A percentile compares a stretch with the other conserved stretches of the same genome.
Conservation (phyloP, 1,140 invertebrate species). For the Sitophilus oryzae region DNA sequence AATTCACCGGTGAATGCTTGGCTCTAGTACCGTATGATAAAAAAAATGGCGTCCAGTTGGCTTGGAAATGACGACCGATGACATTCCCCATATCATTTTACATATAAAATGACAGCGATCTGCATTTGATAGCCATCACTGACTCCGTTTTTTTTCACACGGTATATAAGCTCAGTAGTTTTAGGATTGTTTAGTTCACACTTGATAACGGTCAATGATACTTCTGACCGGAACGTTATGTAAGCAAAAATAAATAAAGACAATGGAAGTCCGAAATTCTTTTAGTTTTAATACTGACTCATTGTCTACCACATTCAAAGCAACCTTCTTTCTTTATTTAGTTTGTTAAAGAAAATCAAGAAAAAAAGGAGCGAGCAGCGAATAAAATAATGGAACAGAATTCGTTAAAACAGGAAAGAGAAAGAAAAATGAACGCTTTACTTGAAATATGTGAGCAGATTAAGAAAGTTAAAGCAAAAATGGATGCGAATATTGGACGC, state of each 20-base stretch:
- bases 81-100: too few species aligned
- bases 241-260: too few species aligned
- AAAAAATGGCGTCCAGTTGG: background rate
- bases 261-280: too few species aligned
- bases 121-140: too few species aligned
- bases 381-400: constrained; percentile 19
- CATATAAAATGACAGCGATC: too few species aligned
- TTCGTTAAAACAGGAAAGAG: constrained; percentile 10
- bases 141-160: background rate
- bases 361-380: constrained; percentile 22
- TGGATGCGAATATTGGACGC: constrained; percentile 19
- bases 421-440: constrained; percentile 10
- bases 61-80: too few species aligned
- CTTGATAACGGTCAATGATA: too few species aligned
- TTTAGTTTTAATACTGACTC: too few species aligned
- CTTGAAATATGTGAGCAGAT: constrained; percentile 12
- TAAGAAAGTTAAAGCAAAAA: constrained; percentile 8
- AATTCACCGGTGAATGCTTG: too few species aligned
- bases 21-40: background rate
- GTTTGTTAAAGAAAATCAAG: constrained; percentile 28
- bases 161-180: background rate
- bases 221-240: too few species aligned
- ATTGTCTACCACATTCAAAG: too few species aligned
- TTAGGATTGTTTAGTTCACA: background rate
- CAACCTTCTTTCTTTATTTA: constrained; percentile 2